Evolutionary conservation across 1,140 invertebrate genomes (phyloP), one percentile per base, ranked within the genome.

Genomic region (Penaeus vannamei): DNA sequence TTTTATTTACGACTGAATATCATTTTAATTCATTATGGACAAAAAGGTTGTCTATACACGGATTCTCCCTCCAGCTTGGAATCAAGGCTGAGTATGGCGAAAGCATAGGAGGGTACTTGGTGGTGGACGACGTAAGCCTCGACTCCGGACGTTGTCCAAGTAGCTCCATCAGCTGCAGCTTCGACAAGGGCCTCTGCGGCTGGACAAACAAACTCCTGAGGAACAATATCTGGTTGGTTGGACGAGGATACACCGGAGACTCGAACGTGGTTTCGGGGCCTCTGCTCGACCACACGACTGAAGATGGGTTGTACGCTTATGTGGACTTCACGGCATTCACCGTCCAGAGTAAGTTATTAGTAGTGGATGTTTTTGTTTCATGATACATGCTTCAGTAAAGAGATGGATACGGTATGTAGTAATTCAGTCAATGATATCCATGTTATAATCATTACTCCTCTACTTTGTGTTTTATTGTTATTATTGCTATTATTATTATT

Each of bases 291-390:
- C 90, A 91, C 84, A 91, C 90, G 0, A 76, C 87, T 69, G 20
- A 76, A 60, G 82, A 88, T 82, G 90, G 90, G 20, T 61, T 91
- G 79, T 91, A 90, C 72, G 86, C 90, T 17, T 91, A 91, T 46
- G 62, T 88, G 42, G 90, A 91, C 86, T 91, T 91, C 86, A 91
- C 90, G 26, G 3, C 61, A 7, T 29, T 32, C 32, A 26, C 53
- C 26, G 59, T 62, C 53, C 36, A 22, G 23, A 32, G 82, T 84
- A 14, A 60, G 82, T 62, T 29, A 5, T 22, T 0, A 20, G 8
- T 36, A 26, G 77, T 8, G 77, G 36, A 14, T 5, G 77, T 46
- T 8, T 53, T 53, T 53, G 53, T 10, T 53, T 12, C 53, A 10
- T 53, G 17, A 17, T 53, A 5, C 3, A 42, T 42, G 36, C 2